Base-by-base conservation (phyloP, 2,113 vertebrate species). In the Sinocyclocheilus anshuiensis region DNA sequence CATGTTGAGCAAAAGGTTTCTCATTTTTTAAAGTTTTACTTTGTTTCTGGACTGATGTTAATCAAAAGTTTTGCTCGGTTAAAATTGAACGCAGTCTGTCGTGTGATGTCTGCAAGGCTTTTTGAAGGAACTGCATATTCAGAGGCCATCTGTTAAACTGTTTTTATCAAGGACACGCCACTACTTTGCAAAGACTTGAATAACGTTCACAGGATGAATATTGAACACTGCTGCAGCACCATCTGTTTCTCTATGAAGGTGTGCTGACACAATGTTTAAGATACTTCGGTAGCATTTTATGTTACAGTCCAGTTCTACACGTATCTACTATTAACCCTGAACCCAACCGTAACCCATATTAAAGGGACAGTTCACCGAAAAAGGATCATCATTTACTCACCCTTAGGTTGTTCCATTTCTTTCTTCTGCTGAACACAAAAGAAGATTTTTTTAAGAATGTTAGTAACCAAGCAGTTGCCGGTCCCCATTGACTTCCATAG, bases 131-230 rank as follows among this genome's bases (percentile, higher is more conserved):
- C 50, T 71, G 57, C n/a, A 65, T 75, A 74, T 63, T 81, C 85
- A 86, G 69, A 86, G 15, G 42, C 61, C 85, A 86, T 86, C 84
- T 85, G 84, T 55, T 72, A 74, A 84, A 84, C 63, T 57, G 84
- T 85, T 79, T 86, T 82, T 53, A 86, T 86, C 78, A 86, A 76
- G 78, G 55, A 72, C 80, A 74, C 26, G 13, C 20, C 71, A 74
- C 36, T 76, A 45, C 85, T 75, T 76, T 50, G 45, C 55, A 74
- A 76, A 81, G 79, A 86, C 80, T 79, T 67, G 85, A 86, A 81
- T 86, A 81, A 75, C 69, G 61, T 61, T 72, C 84, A 86, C 63
- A 45, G 77, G 63, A 59, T 67, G 74, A 77, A 77, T 61, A 59
- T 45, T 81, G 67, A 86, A 22, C 71, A 48, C 63, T 10, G n/a